These are phyloP conservation scores for Trididemnum nubilum DNA, from an alignment of 23 tunicate species.

Conservation along the genomic window DNA sequence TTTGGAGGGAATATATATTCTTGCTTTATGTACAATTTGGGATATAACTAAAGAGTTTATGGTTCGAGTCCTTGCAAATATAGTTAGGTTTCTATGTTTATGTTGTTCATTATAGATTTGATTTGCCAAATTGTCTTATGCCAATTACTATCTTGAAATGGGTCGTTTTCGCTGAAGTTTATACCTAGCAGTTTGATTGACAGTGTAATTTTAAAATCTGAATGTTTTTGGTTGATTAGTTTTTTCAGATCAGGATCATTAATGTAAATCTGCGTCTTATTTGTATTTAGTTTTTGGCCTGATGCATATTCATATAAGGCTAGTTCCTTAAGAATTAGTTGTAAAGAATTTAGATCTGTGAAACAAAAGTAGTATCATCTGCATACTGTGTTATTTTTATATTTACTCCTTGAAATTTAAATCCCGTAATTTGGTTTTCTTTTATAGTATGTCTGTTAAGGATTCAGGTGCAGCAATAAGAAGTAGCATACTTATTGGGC, in stretches of 20 bases:
- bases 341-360: background rate
- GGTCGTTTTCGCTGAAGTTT: background rate
- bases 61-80: slow-evolving; percentile 1
- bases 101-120: background rate
- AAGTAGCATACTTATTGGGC: slow-evolving; percentile 53
- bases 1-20: background rate
- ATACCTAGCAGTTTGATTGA: slow-evolving; percentile 11
- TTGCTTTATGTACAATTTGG: background rate
- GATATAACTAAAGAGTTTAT: background rate
- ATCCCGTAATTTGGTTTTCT: slow-evolving; percentile 2
- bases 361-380: slow-evolving; percentile 27
- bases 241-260: background rate
- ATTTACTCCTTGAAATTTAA: background rate
- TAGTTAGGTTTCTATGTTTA: background rate
- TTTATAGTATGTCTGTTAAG: slow-evolving; percentile 11
- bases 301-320: background rate
- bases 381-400: slow-evolving; percentile 41
- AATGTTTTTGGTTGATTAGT: background rate
- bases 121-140: background rate
- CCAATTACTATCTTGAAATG: background rate
- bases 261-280: slow-evolving; percentile 32
- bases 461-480: slow-evolving; percentile 8
- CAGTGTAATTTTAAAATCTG: background rate
- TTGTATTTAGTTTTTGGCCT: slow-evolving; percentile 17
- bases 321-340: background rate